Conservation (phyloP, 2,113 vertebrate genomes). For the Eurypyga helias region DNA sequence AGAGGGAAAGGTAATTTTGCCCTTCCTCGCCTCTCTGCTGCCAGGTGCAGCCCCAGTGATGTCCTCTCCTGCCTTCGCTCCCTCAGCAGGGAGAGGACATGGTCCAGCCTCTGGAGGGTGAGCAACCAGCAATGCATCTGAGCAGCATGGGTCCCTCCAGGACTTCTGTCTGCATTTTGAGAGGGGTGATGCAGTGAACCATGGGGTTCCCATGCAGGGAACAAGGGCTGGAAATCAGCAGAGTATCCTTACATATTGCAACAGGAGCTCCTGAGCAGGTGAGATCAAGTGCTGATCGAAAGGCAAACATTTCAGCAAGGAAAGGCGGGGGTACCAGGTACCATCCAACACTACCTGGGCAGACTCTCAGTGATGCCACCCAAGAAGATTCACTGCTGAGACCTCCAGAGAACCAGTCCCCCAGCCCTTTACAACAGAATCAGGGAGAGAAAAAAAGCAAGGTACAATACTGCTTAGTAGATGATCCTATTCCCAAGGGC, state of each 20-base stretch:
- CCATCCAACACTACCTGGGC: background rate
- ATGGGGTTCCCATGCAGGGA: background rate
- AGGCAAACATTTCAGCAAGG: background rate
- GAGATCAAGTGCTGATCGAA: background rate
- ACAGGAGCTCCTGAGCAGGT: fast-evolving
- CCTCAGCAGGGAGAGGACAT: background rate
- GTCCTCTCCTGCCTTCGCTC: background rate
- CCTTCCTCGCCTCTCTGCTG: background rate
- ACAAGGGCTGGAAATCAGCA: background rate
- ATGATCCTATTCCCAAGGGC: background rate
- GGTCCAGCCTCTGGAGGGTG: background rate
- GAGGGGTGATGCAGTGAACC: background rate
- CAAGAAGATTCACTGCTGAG: background rate
- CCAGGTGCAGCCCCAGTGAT: background rate
- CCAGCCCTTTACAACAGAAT: background rate
- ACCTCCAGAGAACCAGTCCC: background rate
- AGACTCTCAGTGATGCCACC: background rate
- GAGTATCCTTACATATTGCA: background rate
- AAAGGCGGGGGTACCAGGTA: background rate
- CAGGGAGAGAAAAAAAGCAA: fast-evolving
- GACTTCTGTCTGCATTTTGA: background rate
- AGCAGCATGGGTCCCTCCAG: background rate
- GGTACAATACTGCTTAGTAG: background rate
- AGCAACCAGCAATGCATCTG: background rate
- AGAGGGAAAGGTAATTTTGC: background rate